Evolutionary conservation across 1,140 invertebrate species (phyloP), one percentile per base, ranked within the genome.

Genomic region (Calycopis cecrops): DNA sequence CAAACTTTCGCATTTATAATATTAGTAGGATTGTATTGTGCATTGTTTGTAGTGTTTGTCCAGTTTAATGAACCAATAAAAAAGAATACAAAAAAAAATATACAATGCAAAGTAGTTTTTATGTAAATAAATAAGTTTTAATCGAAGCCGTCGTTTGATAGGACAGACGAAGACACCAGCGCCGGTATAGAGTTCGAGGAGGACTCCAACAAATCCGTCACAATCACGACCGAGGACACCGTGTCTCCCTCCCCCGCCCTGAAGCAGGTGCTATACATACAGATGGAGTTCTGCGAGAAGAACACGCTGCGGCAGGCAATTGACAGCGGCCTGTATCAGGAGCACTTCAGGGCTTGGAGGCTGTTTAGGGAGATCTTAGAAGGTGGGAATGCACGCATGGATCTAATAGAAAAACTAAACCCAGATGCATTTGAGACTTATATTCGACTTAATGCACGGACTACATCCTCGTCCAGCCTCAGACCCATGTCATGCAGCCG

Each of bases 281-380:
- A 96, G 79, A 96, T 96, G 95, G 95, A 96, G 87, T 96, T 95
- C 81, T 97, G 94, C 79, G 95, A 96, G 71, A 96, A 95, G 73
- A 95, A 94, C 65, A 97, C 95, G 0, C 76, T 96, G 18, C 91
- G 93, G 65, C 95, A 92, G 47, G 95, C 95, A 0, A 99, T 98
- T 62, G 98, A 99, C 84, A 92, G 93, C 66, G 91, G 91, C 16
- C 82, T 99, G 7, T 94, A 92, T 71, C 77, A 92, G 62, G 94
- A 99, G 65, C 88, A 91, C 28, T 91, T 94, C 62, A 88, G 96
- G 40, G 90, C 96, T 8, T 99, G 97, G 97, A 89, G 97, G 34
- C 85, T 99, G 9, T 98, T 99, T 77, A 89, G 97, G 47, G 76
- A 79, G 59, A 73, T 72, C 12, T 62, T 76, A 56, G 74, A 73